Conservation (phyloP, 1,140 invertebrate species). For the Hypsibius dujardini region DNA sequence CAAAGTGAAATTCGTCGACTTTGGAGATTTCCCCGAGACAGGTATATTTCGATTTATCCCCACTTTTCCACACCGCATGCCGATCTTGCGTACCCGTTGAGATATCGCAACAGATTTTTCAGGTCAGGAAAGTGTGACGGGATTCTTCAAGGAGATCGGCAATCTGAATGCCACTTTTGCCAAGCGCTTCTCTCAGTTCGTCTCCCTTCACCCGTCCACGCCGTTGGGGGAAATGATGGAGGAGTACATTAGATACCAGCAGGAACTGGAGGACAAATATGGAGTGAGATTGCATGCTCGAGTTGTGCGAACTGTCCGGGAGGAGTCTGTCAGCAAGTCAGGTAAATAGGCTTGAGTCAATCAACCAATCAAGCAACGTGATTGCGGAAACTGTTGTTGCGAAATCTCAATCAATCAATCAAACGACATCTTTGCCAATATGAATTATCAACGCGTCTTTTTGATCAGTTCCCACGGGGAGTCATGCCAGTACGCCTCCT, state of each 20-base stretch:
- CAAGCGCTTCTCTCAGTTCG: background rate
- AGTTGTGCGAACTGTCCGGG: background rate
- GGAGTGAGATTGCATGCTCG: background rate
- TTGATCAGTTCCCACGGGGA: too few relatives aligned
- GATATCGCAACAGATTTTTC: background rate
- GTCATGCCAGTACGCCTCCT: too few relatives aligned
- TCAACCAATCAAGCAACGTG: too few relatives aligned
- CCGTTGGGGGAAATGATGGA: background rate
- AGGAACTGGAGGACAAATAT: constrained; percentile 9
- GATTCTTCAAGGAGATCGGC: background rate
- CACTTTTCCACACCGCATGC: background rate
- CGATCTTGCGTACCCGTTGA: background rate
- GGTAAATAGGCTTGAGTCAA: background rate
- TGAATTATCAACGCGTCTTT: too few relatives aligned
- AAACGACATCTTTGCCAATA: background rate
- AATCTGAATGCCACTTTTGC: background rate
- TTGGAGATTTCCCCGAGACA: background rate
- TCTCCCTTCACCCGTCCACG: background rate
- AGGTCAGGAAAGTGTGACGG: background rate
- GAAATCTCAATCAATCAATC: background rate
- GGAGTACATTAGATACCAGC: constrained; percentile 9
- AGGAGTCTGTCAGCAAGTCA: background rate
- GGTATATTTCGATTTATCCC: background rate
- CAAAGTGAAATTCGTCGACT: background rate
- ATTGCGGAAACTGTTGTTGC: background rate